These are phyloP conservation scores for Todus mexicanus DNA, from an alignment of 2,797 vertebrate genomes.

Conservation along the genomic window DNA sequence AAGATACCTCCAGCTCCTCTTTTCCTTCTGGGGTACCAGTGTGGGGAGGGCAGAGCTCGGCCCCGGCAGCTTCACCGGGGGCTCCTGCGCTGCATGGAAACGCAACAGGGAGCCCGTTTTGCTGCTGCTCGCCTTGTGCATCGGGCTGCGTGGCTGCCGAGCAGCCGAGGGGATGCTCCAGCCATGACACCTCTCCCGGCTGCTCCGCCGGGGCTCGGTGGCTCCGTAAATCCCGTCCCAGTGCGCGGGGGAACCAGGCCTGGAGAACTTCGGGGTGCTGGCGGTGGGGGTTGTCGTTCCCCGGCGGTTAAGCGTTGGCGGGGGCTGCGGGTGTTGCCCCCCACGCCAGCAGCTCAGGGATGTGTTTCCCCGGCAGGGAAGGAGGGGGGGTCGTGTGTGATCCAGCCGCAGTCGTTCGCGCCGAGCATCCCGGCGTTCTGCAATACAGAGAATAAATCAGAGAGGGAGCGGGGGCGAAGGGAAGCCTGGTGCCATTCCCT, in stretches of 20 bases:
- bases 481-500: background rate
- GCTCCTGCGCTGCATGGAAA: background rate
- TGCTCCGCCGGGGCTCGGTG: background rate
- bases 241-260: background rate
- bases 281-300: background rate
- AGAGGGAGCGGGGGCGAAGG: accelerated
- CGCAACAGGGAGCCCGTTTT: background rate
- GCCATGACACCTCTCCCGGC: background rate
- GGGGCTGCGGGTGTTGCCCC: background rate
- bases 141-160: background rate
- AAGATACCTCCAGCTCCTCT: background rate
- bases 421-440: accelerated
- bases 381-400: background rate
- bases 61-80: background rate
- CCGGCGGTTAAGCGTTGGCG: background rate
- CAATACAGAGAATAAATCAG: accelerated
- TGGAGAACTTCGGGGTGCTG: background rate
- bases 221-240: background rate
- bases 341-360: background rate
- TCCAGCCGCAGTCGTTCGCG: background rate
- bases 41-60: background rate
- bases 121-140: background rate
- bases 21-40: background rate
- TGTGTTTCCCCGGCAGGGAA: background rate
- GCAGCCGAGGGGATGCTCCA: background rate